Base-by-base conservation (phyloP, 2,113 vertebrate genomes). In the Microtus pennsylvanicus region DNA sequence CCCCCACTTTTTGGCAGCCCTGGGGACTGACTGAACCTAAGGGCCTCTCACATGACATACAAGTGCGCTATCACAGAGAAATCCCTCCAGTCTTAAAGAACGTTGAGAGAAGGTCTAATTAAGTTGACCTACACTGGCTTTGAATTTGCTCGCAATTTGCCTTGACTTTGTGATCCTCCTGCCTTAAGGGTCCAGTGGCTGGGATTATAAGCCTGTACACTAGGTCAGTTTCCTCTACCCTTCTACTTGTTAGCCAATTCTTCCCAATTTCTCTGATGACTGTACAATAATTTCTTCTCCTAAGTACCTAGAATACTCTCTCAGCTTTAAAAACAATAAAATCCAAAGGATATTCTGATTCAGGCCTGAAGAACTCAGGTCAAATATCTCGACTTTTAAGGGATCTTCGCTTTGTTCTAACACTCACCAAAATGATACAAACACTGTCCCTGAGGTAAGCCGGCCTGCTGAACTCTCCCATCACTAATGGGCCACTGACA, bases 241-340 rank as follows among this genome's bases (percentile, higher is more conserved):
- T 91, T 90, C 58, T 10, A 69, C 35, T 6, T 85, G 8, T 61
- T 42, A 82, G 69, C 58, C n/a, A 24, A 52, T 9, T 94, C 22
- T 52, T 78, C n/a, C 24, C 80, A 58, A 50, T 55, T 38, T 92
- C 21, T 70, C 81, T 95, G 38, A 88, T 83, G 14, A 88, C 88
- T 58, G n/a, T 26, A 87, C 22, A 61, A 80, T 92, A 87, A 85
- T 63, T 69, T 72, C 45, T 77, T 70, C 61, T 30, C 42, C 45
- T 82, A 65, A 76, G 38, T 52, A 82, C 28, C 10, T 8, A 13
- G 14, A 89, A 38, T 47, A 94, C 55, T 95, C 47, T 80, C 55
- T 88, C 8, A 21, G 70, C 24, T 92, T 91, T 88, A 81, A 92
- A 96, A 95, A 88, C 45, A 88, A 80, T 88, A 96, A 90, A 90